Conservation (phyloP, 1,140 invertebrate genomes). For the Epicauta chinensis region DNA sequence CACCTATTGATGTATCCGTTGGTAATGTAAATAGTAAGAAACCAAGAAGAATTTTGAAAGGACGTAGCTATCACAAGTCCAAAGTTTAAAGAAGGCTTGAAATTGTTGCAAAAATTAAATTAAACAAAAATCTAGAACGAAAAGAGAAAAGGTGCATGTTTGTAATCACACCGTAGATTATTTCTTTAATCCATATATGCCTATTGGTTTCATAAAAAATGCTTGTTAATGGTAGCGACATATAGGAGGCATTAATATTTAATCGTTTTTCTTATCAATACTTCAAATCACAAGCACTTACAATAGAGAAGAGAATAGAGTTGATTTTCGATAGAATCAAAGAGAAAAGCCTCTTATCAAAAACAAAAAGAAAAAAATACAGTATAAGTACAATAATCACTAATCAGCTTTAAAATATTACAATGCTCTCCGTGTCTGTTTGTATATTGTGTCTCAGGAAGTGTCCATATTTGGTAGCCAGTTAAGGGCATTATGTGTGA, state of each 20-base stretch:
- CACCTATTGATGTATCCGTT: slow-evolving; percentile 8
- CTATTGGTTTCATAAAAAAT: slow-evolving; percentile 1
- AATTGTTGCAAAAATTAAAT: not conserved
- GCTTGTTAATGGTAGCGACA: not conserved
- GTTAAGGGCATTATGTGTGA: slow-evolving; percentile 17
- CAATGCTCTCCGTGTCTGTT: slow-evolving; percentile 21
- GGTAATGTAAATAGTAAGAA: slow-evolving; percentile 18
- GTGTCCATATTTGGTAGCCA: slow-evolving; percentile 24
- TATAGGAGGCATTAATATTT: not conserved
- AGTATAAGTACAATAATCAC: slow-evolving; percentile 20
- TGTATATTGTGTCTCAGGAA: slow-evolving; percentile 29
- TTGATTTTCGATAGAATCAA: too few relatives aligned
- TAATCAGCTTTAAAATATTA: slow-evolving; percentile 28
- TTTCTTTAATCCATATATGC: slow-evolving; percentile 3
- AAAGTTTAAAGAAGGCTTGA: slow-evolving; percentile 26
- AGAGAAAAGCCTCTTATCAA: too few relatives aligned
- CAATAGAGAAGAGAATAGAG: too few relatives aligned
- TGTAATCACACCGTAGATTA: slow-evolving; percentile 5
- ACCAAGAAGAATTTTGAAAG: slow-evolving; percentile 20
- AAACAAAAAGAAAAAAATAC: slow-evolving; percentile 12
- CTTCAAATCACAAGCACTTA: not conserved
- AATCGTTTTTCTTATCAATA: not conserved
- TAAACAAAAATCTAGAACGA: not conserved
- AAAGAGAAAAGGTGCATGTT: slow-evolving; percentile 3
- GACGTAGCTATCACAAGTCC: slow-evolving; percentile 21